A percentile compares a stretch with the other conserved stretches of the same genome.
Conservation (phyloP, 2,113 vertebrate species). For the Sphyrna mokarran region DNA sequence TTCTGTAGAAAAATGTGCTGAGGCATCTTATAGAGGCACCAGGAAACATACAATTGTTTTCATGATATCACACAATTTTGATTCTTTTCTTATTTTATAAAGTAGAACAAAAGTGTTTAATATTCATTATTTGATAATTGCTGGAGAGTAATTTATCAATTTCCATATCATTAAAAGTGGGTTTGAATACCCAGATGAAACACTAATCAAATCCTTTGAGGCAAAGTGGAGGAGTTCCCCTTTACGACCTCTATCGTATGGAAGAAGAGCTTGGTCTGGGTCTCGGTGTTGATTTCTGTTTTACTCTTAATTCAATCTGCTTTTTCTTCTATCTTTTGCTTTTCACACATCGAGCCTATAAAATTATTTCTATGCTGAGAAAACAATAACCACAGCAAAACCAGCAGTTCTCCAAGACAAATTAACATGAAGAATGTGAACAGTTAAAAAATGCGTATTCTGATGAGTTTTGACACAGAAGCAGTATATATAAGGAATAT, state of each 20-base stretch:
- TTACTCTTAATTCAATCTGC: neutral
- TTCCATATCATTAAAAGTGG: neutral
- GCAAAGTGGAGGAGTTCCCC: neutral
- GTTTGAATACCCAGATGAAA: constrained; percentile 9
- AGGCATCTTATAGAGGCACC: neutral
- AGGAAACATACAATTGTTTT: neutral
- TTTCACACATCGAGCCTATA: neutral
- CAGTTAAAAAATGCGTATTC: neutral
- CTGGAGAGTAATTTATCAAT: constrained; percentile 26
- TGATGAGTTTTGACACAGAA: too few species aligned
- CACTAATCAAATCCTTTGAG: neutral
- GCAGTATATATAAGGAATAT: too few species aligned
- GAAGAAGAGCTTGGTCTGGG: neutral
- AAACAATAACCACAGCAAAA: neutral
- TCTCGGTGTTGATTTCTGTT: neutral
- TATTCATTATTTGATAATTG: constrained; percentile 24
- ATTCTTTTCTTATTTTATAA: neutral
- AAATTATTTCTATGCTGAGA: neutral
- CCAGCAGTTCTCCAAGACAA: neutral
- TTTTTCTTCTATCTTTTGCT: neutral
- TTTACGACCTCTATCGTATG: neutral
- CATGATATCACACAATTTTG: neutral
- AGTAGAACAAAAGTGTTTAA: neutral
- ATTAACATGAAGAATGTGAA: neutral
- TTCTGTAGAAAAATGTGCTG: neutral